Conservation (phyloP, 2,797 vertebrate species). For the Esox lucius region DNA sequence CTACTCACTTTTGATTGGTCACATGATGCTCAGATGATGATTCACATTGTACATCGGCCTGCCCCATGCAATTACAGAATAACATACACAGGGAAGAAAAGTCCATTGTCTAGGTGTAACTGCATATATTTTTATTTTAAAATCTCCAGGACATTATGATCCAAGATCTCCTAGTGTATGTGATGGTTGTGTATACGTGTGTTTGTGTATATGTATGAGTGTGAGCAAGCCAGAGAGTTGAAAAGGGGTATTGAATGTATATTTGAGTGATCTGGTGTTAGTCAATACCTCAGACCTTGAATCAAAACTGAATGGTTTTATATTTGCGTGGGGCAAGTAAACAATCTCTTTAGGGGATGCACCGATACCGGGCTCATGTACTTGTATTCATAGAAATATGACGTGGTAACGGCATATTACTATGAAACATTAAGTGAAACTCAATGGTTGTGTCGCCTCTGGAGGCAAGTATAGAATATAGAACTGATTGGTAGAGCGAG, state of each 20-base stretch:
- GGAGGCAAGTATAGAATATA: no score
- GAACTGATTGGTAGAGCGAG: no score
- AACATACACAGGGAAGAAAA: constrained; percentile 55
- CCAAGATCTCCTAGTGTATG: constrained; percentile 53
- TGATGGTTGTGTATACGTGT: constrained; percentile 32
- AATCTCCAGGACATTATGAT: constrained; percentile 42
- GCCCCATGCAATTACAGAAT: constrained; percentile 41
- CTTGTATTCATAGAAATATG: no score
- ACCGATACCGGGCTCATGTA: no score
- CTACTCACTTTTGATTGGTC: constrained; percentile 42
- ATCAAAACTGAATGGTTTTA: constrained; percentile 54
- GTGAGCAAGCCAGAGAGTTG: constrained; percentile 13
- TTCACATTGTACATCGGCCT: constrained; percentile 21
- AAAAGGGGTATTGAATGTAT: constrained; percentile 42
- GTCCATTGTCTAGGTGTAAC: constrained; percentile 55
- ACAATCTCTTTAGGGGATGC: constrained; percentile 33
- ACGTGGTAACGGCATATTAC: no score
- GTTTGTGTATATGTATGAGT: background rate
- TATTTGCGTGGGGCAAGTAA: constrained; percentile 46
- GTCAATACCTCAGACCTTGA: constrained; percentile 43
- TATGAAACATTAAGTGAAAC: no score
- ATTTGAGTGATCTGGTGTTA: constrained; percentile 49
- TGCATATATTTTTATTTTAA: constrained; percentile 51
- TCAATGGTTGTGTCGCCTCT: no score
- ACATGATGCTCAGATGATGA: constrained; percentile 51